These are phyloP conservation scores for Drosophila neotestacea DNA, from an alignment of 2,888 invertebrate genomes.

Conservation along the genomic window DNA sequence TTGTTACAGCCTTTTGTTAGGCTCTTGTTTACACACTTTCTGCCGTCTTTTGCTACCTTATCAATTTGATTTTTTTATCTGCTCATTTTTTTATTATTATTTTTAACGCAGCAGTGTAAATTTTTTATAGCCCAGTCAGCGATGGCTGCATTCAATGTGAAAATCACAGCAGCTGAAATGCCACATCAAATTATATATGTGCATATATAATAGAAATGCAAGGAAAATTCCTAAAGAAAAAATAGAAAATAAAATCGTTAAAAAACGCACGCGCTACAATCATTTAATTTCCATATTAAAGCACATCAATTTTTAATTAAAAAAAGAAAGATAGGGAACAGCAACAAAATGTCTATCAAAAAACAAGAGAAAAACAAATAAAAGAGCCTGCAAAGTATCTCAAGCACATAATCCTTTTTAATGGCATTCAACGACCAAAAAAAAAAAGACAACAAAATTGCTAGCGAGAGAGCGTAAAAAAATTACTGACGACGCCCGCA, in stretches of 20 bases:
- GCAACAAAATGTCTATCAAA: constrained; percentile 1
- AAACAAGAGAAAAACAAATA: constrained; percentile 15
- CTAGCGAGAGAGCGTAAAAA: constrained; percentile 33
- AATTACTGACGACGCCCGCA: constrained; percentile 55
- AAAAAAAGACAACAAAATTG: constrained; percentile 8
- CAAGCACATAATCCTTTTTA: constrained; percentile 70
- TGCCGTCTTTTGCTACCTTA: constrained; percentile 8
- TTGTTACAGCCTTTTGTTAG: constrained; percentile 17
- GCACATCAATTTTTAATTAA: constrained; percentile 68
- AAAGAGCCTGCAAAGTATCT: constrained; percentile 43
- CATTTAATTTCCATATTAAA: constrained; percentile 56
- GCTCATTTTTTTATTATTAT: constrained; percentile 17
- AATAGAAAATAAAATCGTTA: constrained; percentile 20
- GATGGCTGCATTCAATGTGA: constrained; percentile 42
- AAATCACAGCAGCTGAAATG: constrained; percentile 61
- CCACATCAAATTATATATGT: constrained; percentile 50
- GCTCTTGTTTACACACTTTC: constrained; percentile 16
- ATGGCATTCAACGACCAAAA: constrained; percentile 35
- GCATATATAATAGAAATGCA: constrained; percentile 32
- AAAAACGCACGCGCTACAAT: constrained; percentile 28
- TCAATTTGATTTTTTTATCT: constrained; percentile 14
- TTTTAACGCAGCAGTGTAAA: constrained; percentile 32
- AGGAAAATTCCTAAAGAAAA: constrained; percentile 16
- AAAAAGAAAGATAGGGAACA: constrained; percentile 28
- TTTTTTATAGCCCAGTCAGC: constrained; percentile 39